These are phyloP conservation scores for Campaea margaritaria DNA, from an alignment of 2,888 invertebrate species.

Conservation along the genomic window DNA sequence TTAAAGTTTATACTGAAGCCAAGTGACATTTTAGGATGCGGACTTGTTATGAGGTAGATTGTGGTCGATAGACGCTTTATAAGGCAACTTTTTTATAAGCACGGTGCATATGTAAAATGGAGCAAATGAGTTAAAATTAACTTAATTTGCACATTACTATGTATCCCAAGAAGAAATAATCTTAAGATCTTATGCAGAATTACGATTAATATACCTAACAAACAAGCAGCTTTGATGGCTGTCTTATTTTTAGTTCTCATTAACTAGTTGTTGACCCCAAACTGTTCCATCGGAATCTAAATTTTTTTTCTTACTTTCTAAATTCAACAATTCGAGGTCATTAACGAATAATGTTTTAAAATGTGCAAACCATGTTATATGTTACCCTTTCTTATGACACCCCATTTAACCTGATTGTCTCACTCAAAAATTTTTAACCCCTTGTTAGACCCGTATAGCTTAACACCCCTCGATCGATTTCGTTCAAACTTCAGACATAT, in stretches of 20 bases:
- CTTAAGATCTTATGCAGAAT: neutral
- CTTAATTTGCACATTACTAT: conserved; percentile 1
- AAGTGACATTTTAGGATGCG: conserved; percentile 14
- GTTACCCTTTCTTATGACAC: too few relatives aligned
- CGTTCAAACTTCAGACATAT: too few relatives aligned
- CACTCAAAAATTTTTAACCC: too few relatives aligned
- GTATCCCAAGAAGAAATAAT: neutral
- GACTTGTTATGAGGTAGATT: neutral
- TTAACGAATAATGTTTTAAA: too few relatives aligned
- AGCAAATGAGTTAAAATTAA: conserved; percentile 1
- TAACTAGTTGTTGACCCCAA: too few relatives aligned
- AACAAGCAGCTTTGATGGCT: neutral
- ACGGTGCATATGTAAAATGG: neutral
- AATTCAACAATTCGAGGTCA: too few relatives aligned
- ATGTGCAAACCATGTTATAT: too few relatives aligned
- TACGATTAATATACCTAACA: neutral
- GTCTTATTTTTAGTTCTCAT: neutral
- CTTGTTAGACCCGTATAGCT: too few relatives aligned
- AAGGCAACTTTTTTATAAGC: neutral
- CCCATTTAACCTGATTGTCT: too few relatives aligned
- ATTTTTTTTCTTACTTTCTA: too few relatives aligned
- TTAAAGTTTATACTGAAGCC: conserved; percentile 18
- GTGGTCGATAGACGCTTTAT: neutral
- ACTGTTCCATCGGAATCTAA: too few relatives aligned
- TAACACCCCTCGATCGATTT: too few relatives aligned